Evolutionary conservation across 2,797 vertebrate species (phyloP), one percentile per base, ranked within the genome.

Genomic region (Melanotaenia trifasciata): DNA sequence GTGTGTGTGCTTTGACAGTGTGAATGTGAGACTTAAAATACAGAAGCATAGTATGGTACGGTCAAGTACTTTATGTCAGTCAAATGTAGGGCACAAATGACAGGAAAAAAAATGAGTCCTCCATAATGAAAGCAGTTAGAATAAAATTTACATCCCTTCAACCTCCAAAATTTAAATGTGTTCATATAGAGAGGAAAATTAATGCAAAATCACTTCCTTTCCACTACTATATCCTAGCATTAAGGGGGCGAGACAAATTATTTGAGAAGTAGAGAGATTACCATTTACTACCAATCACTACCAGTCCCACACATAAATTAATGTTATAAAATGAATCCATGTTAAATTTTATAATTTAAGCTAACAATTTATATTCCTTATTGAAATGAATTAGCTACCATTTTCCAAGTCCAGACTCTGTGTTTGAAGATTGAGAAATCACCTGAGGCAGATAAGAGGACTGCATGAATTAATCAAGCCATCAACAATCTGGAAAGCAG

Each of bases 341-440:
- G 56, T 76, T 76, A 67, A 89, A 85, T 87, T 58, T 72, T 38
- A 40, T 67, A 76, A 83, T 83, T 70, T 67, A 67, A 80, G 81
- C 64, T 57, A 72, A 74, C 63, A 75, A 58, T 51, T 78, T 60
- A 80, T 47, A 63, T 60, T 12, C 74, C 62, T 80, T 78, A 81
- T 82, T 89, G 54, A 67, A 56, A 61, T 81, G 53, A 89, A 90
- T 91, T 77, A 80, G 83, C 72, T 70, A 36, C 66, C 63, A 53
- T 74, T 80, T 85, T 80, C 67, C 75, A 68, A 83, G 75, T 81
- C 69, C 73, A 83, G 74, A 75, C 76, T 66, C 64, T 71, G 50
- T 70, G 79, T 84, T 53, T 63, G 33, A 61, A 66, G 58, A 84
- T 79, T 80, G 66, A 78, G 35, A 82, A 70, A 80, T 84, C 65